phyloP scores from a whole-genome alignment of 1,140 invertebrate genomes.

The Oncopodura yosiiana region DNA sequence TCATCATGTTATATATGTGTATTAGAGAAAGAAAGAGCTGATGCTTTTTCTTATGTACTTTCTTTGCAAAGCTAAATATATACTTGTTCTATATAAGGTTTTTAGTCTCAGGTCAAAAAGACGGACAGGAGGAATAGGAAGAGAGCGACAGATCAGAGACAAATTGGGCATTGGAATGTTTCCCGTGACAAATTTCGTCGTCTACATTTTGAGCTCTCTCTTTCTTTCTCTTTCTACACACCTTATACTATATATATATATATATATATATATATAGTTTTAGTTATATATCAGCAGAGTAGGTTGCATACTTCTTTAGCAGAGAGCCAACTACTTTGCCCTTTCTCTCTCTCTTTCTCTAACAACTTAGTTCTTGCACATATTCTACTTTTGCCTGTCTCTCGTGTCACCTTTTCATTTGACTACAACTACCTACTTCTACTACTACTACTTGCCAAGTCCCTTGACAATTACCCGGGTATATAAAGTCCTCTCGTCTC shows the following conservation, averaged over 20 bases:
- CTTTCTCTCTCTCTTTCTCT: constrained; percentile 8
- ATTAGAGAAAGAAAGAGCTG: too few species aligned
- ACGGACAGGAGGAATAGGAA: constrained; percentile 26
- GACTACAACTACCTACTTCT: constrained; percentile 8
- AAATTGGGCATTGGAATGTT: constrained; percentile 33
- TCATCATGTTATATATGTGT: too few species aligned
- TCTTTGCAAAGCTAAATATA: too few species aligned
- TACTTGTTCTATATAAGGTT: constrained; percentile 8
- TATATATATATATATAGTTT: too few species aligned
- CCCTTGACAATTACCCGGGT: constrained; percentile 27
- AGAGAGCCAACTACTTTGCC: neutral
- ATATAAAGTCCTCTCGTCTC: neutral
- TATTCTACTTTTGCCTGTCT: constrained; percentile 18
- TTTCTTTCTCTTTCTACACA: constrained; percentile 4
- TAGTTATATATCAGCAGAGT: too few species aligned
- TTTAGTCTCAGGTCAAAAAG: constrained; percentile 13
- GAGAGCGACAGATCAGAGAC: constrained; percentile 31
- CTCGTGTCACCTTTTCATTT: constrained; percentile 35
- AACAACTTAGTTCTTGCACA: neutral
- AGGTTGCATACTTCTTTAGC: too few species aligned
- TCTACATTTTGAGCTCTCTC: too few species aligned
- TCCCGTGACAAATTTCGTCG: constrained; percentile 28
- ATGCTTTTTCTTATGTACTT: too few species aligned
- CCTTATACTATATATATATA: neutral
- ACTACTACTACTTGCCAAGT: constrained; percentile 8